Percentiles rank a stretch among this genome's conserved stretches.
Conservation (phyloP, 2,797 vertebrate genomes). For the Dallia pectoralis region DNA sequence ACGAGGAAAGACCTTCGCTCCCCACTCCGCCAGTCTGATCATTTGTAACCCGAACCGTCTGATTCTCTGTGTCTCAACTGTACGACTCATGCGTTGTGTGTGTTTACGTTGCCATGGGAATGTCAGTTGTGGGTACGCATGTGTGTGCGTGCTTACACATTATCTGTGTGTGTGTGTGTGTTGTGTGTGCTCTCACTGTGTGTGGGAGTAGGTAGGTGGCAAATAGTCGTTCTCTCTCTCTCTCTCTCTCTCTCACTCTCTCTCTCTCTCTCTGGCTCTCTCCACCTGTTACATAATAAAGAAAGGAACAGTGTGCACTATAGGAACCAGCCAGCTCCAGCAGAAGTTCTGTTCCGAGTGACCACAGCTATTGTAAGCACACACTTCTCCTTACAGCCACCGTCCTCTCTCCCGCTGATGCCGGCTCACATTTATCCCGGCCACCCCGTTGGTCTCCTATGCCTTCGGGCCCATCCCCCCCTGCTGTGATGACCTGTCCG, state of each 20-base stretch:
- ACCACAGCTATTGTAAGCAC: slow-evolving; percentile 49
- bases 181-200: slow-evolving; percentile 18
- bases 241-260: slow-evolving; percentile 13
- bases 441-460: too few species aligned
- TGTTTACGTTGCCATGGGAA: not conserved
- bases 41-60: not conserved
- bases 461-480: too few species aligned
- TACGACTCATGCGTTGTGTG: not conserved
- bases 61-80: not conserved
- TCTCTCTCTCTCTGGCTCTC: slow-evolving; percentile 43
- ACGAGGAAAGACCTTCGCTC: not conserved
- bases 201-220: slow-evolving; percentile 37
- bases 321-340: slow-evolving; percentile 40
- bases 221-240: slow-evolving; percentile 23
- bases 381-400: slow-evolving; percentile 9
- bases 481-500: not conserved
- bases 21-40: not conserved
- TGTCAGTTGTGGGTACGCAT: not conserved
- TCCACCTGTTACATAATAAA: slow-evolving; percentile 75
- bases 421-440: not conserved
- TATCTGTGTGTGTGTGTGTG: slow-evolving; percentile 25
- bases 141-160: slow-evolving; percentile 40
- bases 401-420: not conserved
- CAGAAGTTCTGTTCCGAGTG: slow-evolving; percentile 51
- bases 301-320: slow-evolving; percentile 60